Percentiles rank a stretch among this genome's conserved stretches.
Evolutionary conservation across 1,140 invertebrate species (phyloP).

Genomic region (Stegodyphus mimosarum): DNA sequence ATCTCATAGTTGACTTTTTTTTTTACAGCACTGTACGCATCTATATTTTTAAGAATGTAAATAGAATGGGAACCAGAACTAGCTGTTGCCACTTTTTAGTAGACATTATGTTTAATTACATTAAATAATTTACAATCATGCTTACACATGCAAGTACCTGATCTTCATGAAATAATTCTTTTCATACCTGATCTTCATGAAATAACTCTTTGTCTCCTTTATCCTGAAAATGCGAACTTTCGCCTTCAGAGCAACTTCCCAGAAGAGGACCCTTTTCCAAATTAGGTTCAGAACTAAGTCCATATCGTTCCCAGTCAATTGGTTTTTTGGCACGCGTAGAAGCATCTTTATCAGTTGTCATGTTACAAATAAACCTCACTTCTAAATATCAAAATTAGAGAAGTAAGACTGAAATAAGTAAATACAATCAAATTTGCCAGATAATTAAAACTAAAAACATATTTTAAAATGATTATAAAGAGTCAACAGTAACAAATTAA

Average conservation of each 20-base stretch:
- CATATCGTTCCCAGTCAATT: conserved; percentile 61
- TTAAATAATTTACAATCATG: no score
- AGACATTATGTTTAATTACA: no score
- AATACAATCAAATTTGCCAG: neutral
- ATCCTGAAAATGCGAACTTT: conserved; percentile 34
- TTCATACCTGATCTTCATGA: conserved; percentile 62
- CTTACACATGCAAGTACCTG: no score
- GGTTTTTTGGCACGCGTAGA: conserved; percentile 32
- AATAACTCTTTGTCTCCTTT: conserved; percentile 56
- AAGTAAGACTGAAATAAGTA: conserved; percentile 10
- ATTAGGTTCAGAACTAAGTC: conserved; percentile 42
- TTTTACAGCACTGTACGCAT: no score
- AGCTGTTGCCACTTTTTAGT: no score
- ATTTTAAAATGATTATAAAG: neutral
- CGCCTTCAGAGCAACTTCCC: conserved; percentile 25
- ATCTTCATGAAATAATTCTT: no score
- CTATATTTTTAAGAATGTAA: no score
- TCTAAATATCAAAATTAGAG: neutral
- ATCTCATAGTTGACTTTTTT: no score
- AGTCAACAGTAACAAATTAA: no score
- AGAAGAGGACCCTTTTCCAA: conserved; percentile 25
- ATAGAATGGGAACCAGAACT: no score
- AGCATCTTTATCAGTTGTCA: conserved; percentile 55
- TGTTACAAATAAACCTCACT: conserved; percentile 1
- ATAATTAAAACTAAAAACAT: neutral